Evolutionary conservation across 35 echinoderm and acorn worm genomes (phyloP).

Genomic region (Patiria miniata): DNA sequence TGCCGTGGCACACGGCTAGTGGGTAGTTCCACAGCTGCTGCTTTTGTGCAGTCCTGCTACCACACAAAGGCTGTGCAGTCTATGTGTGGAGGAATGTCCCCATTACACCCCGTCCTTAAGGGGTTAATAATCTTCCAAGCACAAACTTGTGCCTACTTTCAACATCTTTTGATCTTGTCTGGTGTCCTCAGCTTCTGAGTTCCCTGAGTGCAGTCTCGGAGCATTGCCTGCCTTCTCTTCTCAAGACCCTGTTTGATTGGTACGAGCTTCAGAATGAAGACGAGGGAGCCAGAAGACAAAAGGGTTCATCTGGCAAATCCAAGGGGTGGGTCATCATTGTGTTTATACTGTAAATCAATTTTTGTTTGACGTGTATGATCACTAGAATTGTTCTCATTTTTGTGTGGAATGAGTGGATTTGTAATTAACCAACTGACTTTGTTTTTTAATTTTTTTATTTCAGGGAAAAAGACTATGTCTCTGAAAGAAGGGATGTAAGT

Average conservation of each 20-base stretch:
- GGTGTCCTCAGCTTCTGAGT: slow-evolving; percentile 74
- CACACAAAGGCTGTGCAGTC: too few relatives aligned
- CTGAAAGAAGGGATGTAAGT: slow-evolving; percentile 96
- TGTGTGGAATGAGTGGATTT: too few relatives aligned
- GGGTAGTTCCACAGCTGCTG: too few relatives aligned
- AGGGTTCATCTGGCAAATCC: slow-evolving; percentile 60
- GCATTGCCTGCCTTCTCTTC: slow-evolving; percentile 90
- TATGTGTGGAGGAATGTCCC: too few relatives aligned
- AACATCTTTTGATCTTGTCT: not conserved
- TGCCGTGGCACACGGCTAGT: too few relatives aligned
- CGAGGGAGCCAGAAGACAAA: slow-evolving; percentile 68
- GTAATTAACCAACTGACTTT: not conserved
- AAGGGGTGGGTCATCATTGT: slow-evolving; percentile 73
- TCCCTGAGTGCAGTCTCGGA: slow-evolving; percentile 98
- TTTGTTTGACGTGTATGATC: too few relatives aligned
- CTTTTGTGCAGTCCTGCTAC: too few relatives aligned
- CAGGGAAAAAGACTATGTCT: slow-evolving; percentile 93
- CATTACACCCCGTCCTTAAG: too few relatives aligned
- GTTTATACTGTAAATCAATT: too few relatives aligned
- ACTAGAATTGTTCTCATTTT: too few relatives aligned
- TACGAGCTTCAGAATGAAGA: slow-evolving; percentile 96
- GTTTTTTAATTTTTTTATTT: not conserved
- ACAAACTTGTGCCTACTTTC: not conserved
- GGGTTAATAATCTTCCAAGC: too few relatives aligned
- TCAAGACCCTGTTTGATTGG: slow-evolving; percentile 97